These are phyloP conservation scores for Pachyseris speciosa DNA, from an alignment of 64 coral and sea anemone species.

Conservation along the genomic window DNA sequence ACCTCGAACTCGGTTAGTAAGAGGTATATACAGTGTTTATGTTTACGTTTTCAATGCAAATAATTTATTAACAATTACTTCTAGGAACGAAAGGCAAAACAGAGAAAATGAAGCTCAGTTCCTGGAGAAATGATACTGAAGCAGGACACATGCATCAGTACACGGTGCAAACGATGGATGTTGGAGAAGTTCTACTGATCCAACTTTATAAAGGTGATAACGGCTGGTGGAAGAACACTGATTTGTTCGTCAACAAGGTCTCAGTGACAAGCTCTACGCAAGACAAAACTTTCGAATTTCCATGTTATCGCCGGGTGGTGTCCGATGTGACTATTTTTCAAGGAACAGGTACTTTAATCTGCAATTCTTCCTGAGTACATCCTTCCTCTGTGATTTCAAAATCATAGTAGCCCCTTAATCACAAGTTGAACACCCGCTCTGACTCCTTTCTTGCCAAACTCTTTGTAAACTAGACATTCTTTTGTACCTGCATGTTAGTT, in stretches of 20 bases:
- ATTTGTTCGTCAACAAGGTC: slow-evolving; percentile 78
- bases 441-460: too few relatives aligned
- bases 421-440: too few relatives aligned
- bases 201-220: slow-evolving; percentile 20
- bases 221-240: not conserved
- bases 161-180: slow-evolving; percentile 16
- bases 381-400: too few relatives aligned
- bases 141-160: slow-evolving; percentile 20
- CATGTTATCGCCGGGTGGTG: slow-evolving; percentile 59
- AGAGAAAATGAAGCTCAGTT: not conserved
- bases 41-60: too few relatives aligned
- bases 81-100: slow-evolving; percentile 58
- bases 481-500: too few relatives aligned
- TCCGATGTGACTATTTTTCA: slow-evolving; percentile 39
- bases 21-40: too few relatives aligned
- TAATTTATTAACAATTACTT: not conserved
- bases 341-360: slow-evolving; percentile 31
- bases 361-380: too few relatives aligned
- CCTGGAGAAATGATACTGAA: slow-evolving; percentile 41
- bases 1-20: too few relatives aligned
- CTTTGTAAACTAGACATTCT: too few relatives aligned
- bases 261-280: slow-evolving; percentile 1
- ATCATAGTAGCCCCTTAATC: too few relatives aligned
- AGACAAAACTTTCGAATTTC: slow-evolving; percentile 40
- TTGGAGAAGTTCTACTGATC: slow-evolving; percentile 60